Base-by-base conservation (phyloP, 2,797 vertebrate genomes). In the Eulemur rubriventer region DNA sequence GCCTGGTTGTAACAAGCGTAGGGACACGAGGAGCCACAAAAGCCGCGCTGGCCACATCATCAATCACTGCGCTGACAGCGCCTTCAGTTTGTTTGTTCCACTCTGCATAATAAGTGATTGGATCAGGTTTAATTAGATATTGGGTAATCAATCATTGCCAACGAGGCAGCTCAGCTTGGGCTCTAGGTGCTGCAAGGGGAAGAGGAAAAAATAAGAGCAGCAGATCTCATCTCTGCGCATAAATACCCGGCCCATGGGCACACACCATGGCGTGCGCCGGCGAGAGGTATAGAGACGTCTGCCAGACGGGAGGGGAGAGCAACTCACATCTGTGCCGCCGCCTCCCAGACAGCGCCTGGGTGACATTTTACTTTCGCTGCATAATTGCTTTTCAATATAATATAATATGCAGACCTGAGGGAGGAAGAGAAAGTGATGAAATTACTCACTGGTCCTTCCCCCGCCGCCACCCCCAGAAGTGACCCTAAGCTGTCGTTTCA, bases 61-160 rank as follows among this genome's bases (percentile, higher is more conserved):
- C 99, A 99, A 99, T 99, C 99, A 99, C 98, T 0, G 81, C 76
- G 87, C 98, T 99, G 99, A 99, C 99, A 99, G 99, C 98, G 99
- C 99, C 99, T 99, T 99, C 99, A 99, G 99, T 99, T 99, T 99
- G 99, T 99, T 99, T 99, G 99, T 99, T 99, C 99, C 99, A 99
- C 99, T 99, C 99, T 99, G 99, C 99, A 99, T 99, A 99, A 99
- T 99, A 99, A 99, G 99, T 99, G 99, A 99, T 99, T 99, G 99
- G 99, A 99, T 99, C 99, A 99, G 99, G 99, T 99, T 99, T 99
- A 99, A 99, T 99, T 99, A 99, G 99, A 99, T 99, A 99, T 99
- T 99, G 99, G 99, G 99, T 99, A 99, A 99, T 99, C 99, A 99
- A 99, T 99, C 99, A 99, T 99, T 99, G 99, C 99, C 99, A 99